These are phyloP conservation scores for Mormyrops attenuatus DNA, from an alignment of 2,797 vertebrate genomes.

Conservation along the genomic window DNA sequence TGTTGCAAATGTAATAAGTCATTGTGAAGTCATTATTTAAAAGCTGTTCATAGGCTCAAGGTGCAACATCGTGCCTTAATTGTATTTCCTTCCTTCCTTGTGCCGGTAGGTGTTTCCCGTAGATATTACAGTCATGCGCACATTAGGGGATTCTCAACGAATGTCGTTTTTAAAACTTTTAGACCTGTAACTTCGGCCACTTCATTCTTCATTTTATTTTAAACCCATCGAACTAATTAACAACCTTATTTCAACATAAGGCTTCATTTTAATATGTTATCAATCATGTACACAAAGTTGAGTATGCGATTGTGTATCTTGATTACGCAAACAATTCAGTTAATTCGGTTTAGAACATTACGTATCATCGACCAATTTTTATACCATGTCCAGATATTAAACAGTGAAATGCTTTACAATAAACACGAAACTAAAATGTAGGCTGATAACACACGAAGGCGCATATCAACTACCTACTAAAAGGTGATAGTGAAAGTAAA, in stretches of 20 bases:
- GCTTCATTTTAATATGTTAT: neutral
- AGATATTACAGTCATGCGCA: neutral
- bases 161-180: neutral
- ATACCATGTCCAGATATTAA: neutral
- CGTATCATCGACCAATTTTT: neutral
- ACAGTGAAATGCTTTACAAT: neutral
- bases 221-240: neutral
- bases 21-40: neutral
- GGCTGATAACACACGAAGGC: neutral
- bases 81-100: neutral
- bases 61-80: neutral
- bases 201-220: neutral
- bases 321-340: neutral
- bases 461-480: neutral
- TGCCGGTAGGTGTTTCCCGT: neutral
- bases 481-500: slow-evolving; percentile 4
- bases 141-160: neutral
- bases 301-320: neutral
- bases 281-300: neutral
- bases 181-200: neutral
- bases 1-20: neutral
- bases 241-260: neutral
- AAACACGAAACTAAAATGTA: neutral
- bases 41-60: neutral
- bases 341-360: neutral